A percentile compares a stretch with the other conserved stretches of the same genome.
These are phyloP conservation scores for Tupiocoris notatus DNA, from an alignment of 2,888 invertebrate species.

Conservation along the genomic window DNA sequence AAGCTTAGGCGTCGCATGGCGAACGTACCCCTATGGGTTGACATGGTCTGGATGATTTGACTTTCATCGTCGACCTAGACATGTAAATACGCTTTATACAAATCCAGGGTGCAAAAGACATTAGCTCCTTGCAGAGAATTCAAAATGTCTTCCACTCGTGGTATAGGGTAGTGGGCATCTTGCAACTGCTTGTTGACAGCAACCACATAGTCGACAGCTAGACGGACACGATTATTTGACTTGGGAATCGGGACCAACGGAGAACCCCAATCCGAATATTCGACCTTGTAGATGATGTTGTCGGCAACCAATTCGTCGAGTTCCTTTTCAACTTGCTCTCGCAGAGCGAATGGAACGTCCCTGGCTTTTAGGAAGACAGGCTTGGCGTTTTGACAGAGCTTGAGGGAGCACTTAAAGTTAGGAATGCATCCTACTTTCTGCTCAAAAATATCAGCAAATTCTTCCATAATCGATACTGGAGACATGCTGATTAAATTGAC, in stretches of 20 bases:
- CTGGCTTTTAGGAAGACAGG: neutral
- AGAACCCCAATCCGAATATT: constrained; percentile 43
- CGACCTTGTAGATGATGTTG: constrained; percentile 43
- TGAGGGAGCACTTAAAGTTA: constrained; percentile 4
- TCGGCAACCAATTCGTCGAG: constrained; percentile 37
- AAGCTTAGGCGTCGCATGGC: constrained; percentile 49
- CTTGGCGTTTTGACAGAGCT: neutral
- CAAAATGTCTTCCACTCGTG: constrained; percentile 41
- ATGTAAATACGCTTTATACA: constrained; percentile 48
- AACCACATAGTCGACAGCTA: constrained; percentile 49
- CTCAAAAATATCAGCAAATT: neutral
- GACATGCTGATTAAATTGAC: neutral
- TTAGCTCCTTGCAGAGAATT: neutral
- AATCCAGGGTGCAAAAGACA: constrained; percentile 3
- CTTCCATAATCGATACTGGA: neutral
- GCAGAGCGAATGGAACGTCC: no score
- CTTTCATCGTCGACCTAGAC: constrained; percentile 40
- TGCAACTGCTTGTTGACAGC: constrained; percentile 49
- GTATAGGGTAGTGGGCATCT: constrained; percentile 47
- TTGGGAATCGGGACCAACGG: constrained; percentile 16
- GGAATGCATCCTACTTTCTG: no score
- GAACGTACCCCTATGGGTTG: constrained; percentile 49
- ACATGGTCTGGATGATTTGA: constrained; percentile 44
- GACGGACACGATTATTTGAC: constrained; percentile 10
- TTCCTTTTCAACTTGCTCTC: constrained; percentile 39